A percentile compares a stretch with the other conserved stretches of the same genome.
These are phyloP conservation scores for Drosophila meridiana DNA, from an alignment of 2,888 invertebrate species.

Conservation along the genomic window DNA sequence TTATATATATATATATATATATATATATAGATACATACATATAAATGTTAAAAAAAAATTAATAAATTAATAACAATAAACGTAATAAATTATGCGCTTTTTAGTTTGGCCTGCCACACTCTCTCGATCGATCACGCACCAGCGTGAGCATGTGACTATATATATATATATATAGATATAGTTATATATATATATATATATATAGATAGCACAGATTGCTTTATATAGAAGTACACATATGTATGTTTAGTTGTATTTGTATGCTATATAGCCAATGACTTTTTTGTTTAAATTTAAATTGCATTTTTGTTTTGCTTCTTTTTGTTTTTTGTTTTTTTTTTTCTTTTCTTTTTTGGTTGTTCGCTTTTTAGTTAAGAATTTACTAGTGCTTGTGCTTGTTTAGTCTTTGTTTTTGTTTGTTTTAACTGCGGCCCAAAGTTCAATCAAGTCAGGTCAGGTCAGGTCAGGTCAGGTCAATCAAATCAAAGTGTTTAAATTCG, in stretches of 20 bases:
- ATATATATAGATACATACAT: background rate
- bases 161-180: conserved; percentile 18
- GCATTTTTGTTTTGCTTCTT: conserved; percentile 17
- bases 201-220: conserved; percentile 46
- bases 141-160: conserved; percentile 59
- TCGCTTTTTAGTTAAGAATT: conserved; percentile 53
- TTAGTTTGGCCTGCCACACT: conserved; percentile 74
- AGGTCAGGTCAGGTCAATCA: conserved; percentile 2
- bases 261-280: conserved; percentile 68
- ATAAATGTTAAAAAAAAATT: conserved; percentile 39
- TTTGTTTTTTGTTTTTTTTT: conserved; percentile 22
- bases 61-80: conserved; percentile 81
- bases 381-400: conserved; percentile 48
- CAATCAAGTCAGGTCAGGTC: background rate
- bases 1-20: conserved; percentile 34
- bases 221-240: conserved; percentile 23
- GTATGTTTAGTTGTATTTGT: conserved; percentile 38
- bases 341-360: conserved; percentile 39
- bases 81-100: conserved; percentile 76
- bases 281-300: conserved; percentile 32
- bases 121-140: conserved; percentile 64
- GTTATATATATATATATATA: conserved; percentile 15
- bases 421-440: conserved; percentile 31
- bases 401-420: conserved; percentile 31
- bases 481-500: conserved; percentile 25